Conservation (phyloP, 2,888 invertebrate species). For the Norana najaformis region DNA sequence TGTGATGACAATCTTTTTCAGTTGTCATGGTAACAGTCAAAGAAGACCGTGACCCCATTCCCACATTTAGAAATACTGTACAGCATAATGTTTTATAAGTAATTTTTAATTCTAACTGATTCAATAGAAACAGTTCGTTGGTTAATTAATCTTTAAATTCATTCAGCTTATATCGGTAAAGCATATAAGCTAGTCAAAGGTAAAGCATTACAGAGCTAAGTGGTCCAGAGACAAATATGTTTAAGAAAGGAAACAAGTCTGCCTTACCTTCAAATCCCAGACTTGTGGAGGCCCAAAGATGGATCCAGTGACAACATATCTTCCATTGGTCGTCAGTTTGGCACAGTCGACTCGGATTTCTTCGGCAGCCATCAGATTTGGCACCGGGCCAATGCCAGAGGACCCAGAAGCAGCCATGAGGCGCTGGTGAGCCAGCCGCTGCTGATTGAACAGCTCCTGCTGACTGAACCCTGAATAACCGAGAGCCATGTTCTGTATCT, state of each 20-base stretch:
- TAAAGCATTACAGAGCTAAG: too few relatives aligned
- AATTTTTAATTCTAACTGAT: not conserved
- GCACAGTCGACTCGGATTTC: slow-evolving; percentile 61
- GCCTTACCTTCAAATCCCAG: slow-evolving; percentile 61
- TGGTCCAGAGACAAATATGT: not conserved
- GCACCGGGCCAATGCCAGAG: not conserved
- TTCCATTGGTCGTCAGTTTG: slow-evolving; percentile 57
- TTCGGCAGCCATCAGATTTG: slow-evolving; percentile 51
- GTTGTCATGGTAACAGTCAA: too few relatives aligned
- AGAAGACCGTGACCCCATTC: too few relatives aligned
- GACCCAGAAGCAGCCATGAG: slow-evolving; percentile 23
- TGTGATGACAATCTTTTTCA: too few relatives aligned
- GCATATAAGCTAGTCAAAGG: too few relatives aligned
- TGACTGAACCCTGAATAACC: slow-evolving; percentile 37
- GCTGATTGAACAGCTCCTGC: slow-evolving; percentile 37
- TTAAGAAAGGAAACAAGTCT: not conserved
- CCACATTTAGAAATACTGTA: too few relatives aligned
- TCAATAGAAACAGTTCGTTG: not conserved
- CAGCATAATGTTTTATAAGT: too few relatives aligned
- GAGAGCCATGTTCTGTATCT: slow-evolving; percentile 40
- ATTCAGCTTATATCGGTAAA: too few relatives aligned
- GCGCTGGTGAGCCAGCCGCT: slow-evolving; percentile 34
- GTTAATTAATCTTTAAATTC: too few relatives aligned
- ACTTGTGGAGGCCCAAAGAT: slow-evolving; percentile 62
- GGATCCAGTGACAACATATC: slow-evolving; percentile 61